phyloP scores from a whole-genome alignment of 1,140 invertebrate genomes.

The Dermatophagoides farinae region DNA sequence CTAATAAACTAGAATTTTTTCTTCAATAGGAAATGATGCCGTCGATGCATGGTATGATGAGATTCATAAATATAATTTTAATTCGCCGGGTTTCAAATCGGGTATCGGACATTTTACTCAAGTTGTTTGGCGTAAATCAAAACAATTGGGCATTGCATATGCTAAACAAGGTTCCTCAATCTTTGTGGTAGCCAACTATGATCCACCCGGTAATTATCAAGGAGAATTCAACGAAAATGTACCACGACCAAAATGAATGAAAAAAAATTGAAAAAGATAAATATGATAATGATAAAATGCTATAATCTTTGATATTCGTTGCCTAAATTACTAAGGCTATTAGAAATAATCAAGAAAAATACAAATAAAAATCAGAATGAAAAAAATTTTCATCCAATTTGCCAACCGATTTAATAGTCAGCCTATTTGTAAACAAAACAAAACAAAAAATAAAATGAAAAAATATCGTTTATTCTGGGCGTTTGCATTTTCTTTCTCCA shows the following conservation, averaged over 20 bases:
- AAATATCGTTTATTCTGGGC: neutral
- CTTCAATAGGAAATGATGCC: neutral
- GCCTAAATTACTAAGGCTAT: neutral
- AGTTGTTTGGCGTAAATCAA: slow-evolving; percentile 44
- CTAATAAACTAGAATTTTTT: neutral
- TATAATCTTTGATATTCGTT: too few relatives aligned
- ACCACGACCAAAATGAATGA: slow-evolving; percentile 18
- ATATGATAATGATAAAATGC: too few relatives aligned
- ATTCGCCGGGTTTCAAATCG: neutral
- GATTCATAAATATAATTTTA: slow-evolving; percentile 8
- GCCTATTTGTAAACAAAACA: too few relatives aligned
- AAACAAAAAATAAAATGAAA: neutral
- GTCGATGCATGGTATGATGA: slow-evolving; percentile 11
- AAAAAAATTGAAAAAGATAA: neutral
- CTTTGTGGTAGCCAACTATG: slow-evolving; percentile 57
- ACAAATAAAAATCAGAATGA: neutral
- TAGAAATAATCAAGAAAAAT: neutral
- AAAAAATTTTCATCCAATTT: too few relatives aligned
- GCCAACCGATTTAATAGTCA: too few relatives aligned
- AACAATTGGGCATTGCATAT: slow-evolving; percentile 48
- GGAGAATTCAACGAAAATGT: slow-evolving; percentile 50
- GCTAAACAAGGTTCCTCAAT: slow-evolving; percentile 34
- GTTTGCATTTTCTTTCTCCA: too few relatives aligned
- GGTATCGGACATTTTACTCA: slow-evolving; percentile 25
- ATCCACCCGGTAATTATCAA: slow-evolving; percentile 53